Percentiles rank a stretch among this genome's conserved stretches.
phyloP scores from a whole-genome alignment of 2,888 invertebrate species.

The Pseudococcus longispinus region DNA sequence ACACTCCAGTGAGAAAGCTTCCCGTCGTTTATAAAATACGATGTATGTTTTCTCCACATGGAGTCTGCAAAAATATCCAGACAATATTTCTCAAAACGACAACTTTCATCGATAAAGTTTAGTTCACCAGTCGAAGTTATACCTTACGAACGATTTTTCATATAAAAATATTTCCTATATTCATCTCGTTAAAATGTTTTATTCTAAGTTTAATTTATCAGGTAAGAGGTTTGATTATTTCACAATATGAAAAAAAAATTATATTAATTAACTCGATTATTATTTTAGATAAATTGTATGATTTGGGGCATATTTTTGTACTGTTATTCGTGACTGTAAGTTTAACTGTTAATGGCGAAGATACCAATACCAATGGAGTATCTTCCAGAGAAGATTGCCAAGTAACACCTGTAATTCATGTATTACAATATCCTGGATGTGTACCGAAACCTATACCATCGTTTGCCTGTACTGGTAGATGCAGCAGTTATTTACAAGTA shows the following conservation, averaged over 20 bases:
- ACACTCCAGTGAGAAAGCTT: not conserved
- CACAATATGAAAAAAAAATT: not conserved
- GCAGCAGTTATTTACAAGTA: constrained; percentile 91
- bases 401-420: constrained; percentile 90
- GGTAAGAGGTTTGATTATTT: not conserved
- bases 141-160: not conserved
- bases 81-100: constrained; percentile 23
- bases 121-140: constrained; percentile 22
- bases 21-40: constrained; percentile 42
- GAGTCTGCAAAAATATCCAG: constrained; percentile 4
- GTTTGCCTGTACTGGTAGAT: constrained; percentile 89
- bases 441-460: constrained; percentile 92
- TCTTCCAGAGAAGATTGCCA: constrained; percentile 76
- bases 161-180: not conserved
- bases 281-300: constrained; percentile 12
- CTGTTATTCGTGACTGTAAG: not conserved
- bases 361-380: constrained; percentile 39
- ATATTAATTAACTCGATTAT: not conserved
- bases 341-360: constrained; percentile 5
- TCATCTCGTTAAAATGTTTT: constrained; percentile 5
- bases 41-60: constrained; percentile 35
- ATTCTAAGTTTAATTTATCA: constrained; percentile 9
- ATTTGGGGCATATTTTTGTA: constrained; percentile 5
- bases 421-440: constrained; percentile 89
- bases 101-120: not conserved